Percentiles rank a stretch among this genome's conserved stretches.
phyloP scores from a whole-genome alignment of 2,113 vertebrate species.

The Siniperca chuatsi region DNA sequence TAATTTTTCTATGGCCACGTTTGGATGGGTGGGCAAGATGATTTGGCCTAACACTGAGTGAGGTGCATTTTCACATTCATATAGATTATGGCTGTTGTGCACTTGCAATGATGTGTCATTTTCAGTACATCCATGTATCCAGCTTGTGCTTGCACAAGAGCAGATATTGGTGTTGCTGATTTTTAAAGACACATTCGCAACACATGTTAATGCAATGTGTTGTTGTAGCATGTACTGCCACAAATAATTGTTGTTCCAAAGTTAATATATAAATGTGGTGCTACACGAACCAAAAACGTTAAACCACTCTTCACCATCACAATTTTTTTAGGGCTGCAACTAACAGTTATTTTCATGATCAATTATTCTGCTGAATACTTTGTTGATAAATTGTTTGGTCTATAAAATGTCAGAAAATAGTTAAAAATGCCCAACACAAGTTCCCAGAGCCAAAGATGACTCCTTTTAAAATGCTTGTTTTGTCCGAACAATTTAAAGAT shows the following conservation, averaged over 20 bases:
- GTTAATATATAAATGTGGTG: background rate
- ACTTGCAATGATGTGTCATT: conserved; percentile 44
- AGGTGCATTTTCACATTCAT: conserved; percentile 33
- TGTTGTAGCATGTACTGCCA: background rate
- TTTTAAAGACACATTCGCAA: background rate
- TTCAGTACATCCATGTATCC: conserved; percentile 3
- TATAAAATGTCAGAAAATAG: background rate
- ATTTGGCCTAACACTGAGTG: conserved; percentile 43
- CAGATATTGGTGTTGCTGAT: background rate
- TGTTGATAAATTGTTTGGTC: background rate
- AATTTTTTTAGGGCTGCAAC: background rate
- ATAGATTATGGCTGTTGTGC: conserved; percentile 29
- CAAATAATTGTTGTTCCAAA: background rate
- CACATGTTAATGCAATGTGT: background rate
- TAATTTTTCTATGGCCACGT: conserved; percentile 57
- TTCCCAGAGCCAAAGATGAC: too few relatives aligned
- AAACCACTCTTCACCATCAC: background rate
- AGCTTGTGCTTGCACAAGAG: background rate
- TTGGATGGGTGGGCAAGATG: conserved; percentile 55
- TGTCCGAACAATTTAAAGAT: too few relatives aligned
- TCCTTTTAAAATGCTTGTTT: too few relatives aligned
- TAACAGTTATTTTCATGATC: background rate
- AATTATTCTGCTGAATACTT: background rate
- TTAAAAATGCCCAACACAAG: too few relatives aligned
- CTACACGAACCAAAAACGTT: background rate